Evolutionary conservation across 2,888 invertebrate genomes (phyloP).

Genomic region (Camponotus fellah): DNA sequence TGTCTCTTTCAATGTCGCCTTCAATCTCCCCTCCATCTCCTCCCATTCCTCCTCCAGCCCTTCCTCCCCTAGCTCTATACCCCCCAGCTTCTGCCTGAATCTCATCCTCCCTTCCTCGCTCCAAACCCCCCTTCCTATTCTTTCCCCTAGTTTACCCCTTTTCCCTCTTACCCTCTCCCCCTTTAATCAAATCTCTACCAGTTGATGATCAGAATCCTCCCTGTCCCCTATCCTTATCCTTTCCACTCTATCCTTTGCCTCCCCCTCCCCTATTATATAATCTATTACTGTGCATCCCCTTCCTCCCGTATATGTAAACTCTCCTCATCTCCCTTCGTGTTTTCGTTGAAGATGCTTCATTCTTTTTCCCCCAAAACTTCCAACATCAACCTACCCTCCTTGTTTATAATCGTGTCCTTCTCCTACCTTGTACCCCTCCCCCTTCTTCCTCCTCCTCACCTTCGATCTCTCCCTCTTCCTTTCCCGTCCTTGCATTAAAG

Average conservation of each 20-base stretch:
- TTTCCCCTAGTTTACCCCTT: no score
- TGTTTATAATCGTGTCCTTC: background rate
- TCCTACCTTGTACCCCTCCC: no score
- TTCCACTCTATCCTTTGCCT: background rate
- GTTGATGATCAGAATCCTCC: background rate
- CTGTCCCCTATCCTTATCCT: background rate
- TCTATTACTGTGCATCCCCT: background rate
- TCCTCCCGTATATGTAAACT: slow-evolving; percentile 8
- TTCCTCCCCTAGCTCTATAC: background rate
- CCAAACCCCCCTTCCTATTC: background rate
- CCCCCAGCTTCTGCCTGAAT: background rate
- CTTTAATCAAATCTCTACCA: background rate
- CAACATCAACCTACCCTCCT: background rate
- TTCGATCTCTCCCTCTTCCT: no score
- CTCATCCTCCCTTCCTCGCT: background rate
- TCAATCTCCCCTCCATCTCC: background rate
- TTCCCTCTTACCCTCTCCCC: background rate
- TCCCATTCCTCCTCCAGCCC: background rate
- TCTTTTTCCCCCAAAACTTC: background rate
- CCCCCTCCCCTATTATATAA: background rate
- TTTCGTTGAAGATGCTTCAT: background rate
- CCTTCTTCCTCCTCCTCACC: no score
- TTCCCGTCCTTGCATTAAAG: no score
- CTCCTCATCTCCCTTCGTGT: background rate
- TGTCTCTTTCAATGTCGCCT: background rate